Evolutionary conservation across 92 coral and sea anemone species (phyloP), one percentile per base, ranked within the genome.

Genomic region (Pocillopora grandis): DNA sequence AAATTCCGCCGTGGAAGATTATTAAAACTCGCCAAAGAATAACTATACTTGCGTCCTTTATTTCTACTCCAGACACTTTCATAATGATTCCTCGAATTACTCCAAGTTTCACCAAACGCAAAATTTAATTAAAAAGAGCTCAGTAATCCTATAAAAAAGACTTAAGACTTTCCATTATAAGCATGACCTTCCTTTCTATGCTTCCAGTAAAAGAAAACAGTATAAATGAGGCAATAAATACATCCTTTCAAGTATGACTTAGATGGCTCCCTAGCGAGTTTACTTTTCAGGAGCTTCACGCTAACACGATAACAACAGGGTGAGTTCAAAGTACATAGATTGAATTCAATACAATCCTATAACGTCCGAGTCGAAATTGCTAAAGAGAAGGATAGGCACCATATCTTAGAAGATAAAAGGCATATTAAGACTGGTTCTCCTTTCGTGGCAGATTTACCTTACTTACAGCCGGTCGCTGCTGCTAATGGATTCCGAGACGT

Each of bases 71-170:
- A 49, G 21, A 16, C 2, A 10, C 20, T 35, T 37, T 15, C 36
- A 70, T 75, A 52, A 49, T 57, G n/a, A 37, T 78, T 63, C 10
- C 31, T 48, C 14, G 15, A 16, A 49, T 48, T 23, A 63, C 12
- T 21, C 48, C 17, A 18, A 42, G 62, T 23, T 48, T 33, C 19
- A n/a, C 35, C 35, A 9, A 35, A 62, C 18, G 58, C 55, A 33
- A 18, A 77, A 19, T 16, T 78, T 64, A 63, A 64, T 78, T 62
- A 49, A 63, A n/a, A 60, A n/a, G 69, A 78, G 82, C 61, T 63
- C 13, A 78, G 62, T 48, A 42, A 42, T 42, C 52, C 52, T 42
- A 23, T 23, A 33, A 42, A 78, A 49, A 78, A 65, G 42, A 63
- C 3, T 78, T 17, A 11, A 31, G 13, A 68, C n/a, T 58, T 33